Evolutionary conservation across 2,113 vertebrate genomes (phyloP), one percentile per base, ranked within the genome.

Genomic region (Malurus cyaneus): DNA sequence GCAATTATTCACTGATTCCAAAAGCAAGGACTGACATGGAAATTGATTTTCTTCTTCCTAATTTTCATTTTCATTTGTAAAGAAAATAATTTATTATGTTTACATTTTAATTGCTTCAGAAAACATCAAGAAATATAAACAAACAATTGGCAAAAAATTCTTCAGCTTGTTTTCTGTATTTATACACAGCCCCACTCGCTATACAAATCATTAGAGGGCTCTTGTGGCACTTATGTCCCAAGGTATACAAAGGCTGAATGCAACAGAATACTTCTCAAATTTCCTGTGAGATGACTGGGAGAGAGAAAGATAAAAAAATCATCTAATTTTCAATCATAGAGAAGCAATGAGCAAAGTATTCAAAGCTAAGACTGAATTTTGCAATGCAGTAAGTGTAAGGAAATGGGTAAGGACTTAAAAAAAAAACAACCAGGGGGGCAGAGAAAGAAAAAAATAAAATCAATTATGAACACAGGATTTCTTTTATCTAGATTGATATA

Each of bases 381-480:
- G 15, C 8, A 60, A 8, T 47, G 7, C 28, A 8, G 7, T 70
- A 44, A 31, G 24, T 44, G 3, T 14, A 56, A 52, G 80, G 13
- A 64, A 72, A 50, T 21, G 3, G 5, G 36, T 79, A 59, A 79
- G 34, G 8, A 56, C 3, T 50, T n/a, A 11, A 21, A 65, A 67
- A 67, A 66, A 13, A 21, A 65, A 67, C 61, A 42, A 23, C 4
- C 4, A 3, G 0, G 2, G 1, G 1, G 12, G 2, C 7, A 36
- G 3, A 15, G 32, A 41, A n/a, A 8, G 14, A 28, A 86, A 82
- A 78, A 82, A 36, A 36, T n/a, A 36, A 44, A 31, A 18, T 18
- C 7, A 42, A 8, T 59, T 46, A 47, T 12, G 24, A 64, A 46
- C 21, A 64, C 13, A 18, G 12, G 80, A 86, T 36, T 64, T 8